Conservation (phyloP, 1,140 invertebrate species). For the Mycetomoellerius zeteki region DNA sequence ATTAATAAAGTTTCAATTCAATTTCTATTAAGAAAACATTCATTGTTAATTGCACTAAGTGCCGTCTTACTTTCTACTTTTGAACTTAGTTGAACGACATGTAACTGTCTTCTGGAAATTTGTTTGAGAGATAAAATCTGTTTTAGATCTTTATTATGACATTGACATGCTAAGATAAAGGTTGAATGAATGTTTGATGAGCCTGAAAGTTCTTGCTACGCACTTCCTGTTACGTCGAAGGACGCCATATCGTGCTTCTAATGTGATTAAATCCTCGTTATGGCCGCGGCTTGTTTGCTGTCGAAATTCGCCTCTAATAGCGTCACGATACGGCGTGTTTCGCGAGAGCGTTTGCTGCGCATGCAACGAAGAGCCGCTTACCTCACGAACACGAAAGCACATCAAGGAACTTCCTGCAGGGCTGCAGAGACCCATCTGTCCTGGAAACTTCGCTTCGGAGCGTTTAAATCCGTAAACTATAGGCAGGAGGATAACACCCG, state of each 20-base stretch:
- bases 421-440: conserved; percentile 37
- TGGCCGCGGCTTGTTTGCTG: conserved; percentile 68
- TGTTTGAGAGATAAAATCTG: background rate
- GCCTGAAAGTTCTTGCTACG: conserved; percentile 36
- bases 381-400: conserved; percentile 55
- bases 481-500: conserved; percentile 41
- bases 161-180: background rate
- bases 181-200: conserved; percentile 30
- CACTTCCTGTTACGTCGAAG: conserved; percentile 1
- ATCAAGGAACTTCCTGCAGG: conserved; percentile 29
- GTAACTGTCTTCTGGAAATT: conserved; percentile 35
- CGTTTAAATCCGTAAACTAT: conserved; percentile 60
- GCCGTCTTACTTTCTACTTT: conserved; percentile 11
- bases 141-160: conserved; percentile 10
- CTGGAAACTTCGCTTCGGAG: conserved; percentile 53
- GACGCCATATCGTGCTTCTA: conserved; percentile 58
- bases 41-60: conserved; percentile 35
- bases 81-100: background rate
- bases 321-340: conserved; percentile 37
- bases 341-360: conserved; percentile 20
- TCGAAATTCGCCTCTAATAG: conserved; percentile 76
- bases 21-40: conserved; percentile 37
- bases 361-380: conserved; percentile 44
- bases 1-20: conserved; percentile 50
- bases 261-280: conserved; percentile 80